A percentile compares a stretch with the other conserved stretches of the same genome.
phyloP scores from a whole-genome alignment of 2,113 vertebrate genomes.

The Daubentonia madagascariensis region DNA sequence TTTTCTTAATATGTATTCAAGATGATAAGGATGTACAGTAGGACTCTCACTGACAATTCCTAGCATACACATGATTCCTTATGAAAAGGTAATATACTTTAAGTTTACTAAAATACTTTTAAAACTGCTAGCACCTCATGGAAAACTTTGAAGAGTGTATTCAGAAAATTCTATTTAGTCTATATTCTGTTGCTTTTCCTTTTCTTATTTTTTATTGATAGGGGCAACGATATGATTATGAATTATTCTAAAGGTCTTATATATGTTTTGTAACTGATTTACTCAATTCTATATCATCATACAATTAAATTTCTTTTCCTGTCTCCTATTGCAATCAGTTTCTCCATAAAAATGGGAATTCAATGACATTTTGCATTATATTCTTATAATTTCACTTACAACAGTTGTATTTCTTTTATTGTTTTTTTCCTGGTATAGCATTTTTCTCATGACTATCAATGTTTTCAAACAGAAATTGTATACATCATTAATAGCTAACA shows the following conservation, averaged over 20 bases:
- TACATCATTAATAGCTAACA: background rate
- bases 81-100: constrained; percentile 54
- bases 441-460: background rate
- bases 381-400: background rate
- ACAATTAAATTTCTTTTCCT: constrained; percentile 40
- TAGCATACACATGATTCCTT: background rate
- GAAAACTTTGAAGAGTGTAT: constrained; percentile 9
- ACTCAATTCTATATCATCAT: background rate
- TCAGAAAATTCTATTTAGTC: constrained; percentile 37
- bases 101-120: constrained; percentile 44
- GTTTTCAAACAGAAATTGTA: background rate
- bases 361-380: background rate
- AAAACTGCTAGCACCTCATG: background rate
- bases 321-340: background rate
- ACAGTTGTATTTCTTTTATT: background rate
- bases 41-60: constrained; percentile 25
- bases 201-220: constrained; percentile 44
- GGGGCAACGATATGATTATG: constrained; percentile 37
- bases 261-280: background rate
- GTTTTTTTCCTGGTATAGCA: background rate
- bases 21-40: background rate
- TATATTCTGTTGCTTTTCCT: constrained; percentile 26
- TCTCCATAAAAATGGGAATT: background rate
- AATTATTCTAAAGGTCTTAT: constrained; percentile 3
- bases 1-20: constrained; percentile 40